Percentiles rank a stretch among this genome's conserved stretches.
Conservation (phyloP, 2,888 invertebrate species). For the Dynastes hyllus region DNA sequence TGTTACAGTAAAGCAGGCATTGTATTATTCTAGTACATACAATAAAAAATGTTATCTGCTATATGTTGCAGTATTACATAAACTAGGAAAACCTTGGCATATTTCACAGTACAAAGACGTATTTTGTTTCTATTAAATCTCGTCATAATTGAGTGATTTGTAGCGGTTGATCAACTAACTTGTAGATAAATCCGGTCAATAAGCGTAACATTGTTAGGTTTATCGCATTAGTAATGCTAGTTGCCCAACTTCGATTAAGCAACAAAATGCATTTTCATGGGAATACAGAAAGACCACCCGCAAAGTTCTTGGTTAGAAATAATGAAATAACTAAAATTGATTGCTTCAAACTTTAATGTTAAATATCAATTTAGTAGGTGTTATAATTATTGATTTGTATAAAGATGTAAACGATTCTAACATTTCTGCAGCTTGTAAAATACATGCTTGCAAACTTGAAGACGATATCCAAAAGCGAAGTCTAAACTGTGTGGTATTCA, state of each 20-base stretch:
- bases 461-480: no score
- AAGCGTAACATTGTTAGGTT: constrained; percentile 1
- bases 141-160: constrained; percentile 2
- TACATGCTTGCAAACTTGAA: no score
- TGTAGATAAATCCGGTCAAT: not conserved
- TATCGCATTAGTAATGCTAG: not conserved
- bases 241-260: not conserved
- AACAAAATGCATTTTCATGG: not conserved
- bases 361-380: no score
- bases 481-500: no score
- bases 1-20: not conserved
- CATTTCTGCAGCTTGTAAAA: no score
- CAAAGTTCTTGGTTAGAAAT: no score
- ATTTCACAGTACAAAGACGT: constrained; percentile 4
- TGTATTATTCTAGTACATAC: not conserved
- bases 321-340: no score
- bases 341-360: no score
- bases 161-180: not conserved
- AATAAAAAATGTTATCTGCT: not conserved
- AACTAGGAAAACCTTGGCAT: constrained; percentile 8
- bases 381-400: no score
- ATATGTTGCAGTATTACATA: not conserved
- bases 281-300: no score
- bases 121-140: not conserved
- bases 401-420: no score